Evolutionary conservation across 2,888 invertebrate species (phyloP).

Genomic region (Tenodera sinensis): DNA sequence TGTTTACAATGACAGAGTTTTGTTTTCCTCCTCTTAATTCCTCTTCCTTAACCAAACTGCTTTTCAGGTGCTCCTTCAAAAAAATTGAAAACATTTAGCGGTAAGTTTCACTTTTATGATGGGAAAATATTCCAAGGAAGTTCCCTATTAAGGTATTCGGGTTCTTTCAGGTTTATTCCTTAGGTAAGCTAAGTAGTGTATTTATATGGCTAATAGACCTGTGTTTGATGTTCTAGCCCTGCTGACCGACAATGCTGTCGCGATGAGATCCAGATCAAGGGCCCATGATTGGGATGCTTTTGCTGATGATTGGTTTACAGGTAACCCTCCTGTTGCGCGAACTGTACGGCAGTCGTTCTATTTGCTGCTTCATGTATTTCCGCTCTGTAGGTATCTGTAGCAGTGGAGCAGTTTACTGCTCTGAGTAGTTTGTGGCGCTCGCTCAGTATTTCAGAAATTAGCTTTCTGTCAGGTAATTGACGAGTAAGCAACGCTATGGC

Average conservation of each 20-base stretch:
- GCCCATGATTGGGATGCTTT: not conserved
- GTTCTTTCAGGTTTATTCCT: too few species aligned
- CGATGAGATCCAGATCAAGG: not conserved
- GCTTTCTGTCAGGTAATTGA: not conserved
- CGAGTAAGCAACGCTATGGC: too few species aligned
- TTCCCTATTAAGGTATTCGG: too few species aligned
- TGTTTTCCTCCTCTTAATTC: too few species aligned
- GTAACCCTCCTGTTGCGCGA: not conserved
- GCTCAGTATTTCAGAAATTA: not conserved
- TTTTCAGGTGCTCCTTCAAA: too few species aligned
- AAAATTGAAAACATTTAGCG: too few species aligned
- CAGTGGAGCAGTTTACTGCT: too few species aligned
- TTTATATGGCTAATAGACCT: not conserved
- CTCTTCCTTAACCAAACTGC: too few species aligned
- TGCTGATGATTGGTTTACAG: not conserved
- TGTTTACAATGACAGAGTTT: too few species aligned
- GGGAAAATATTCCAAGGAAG: not conserved
- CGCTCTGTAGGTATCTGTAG: too few species aligned
- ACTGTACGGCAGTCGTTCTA: not conserved
- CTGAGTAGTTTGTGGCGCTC: not conserved
- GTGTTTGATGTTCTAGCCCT: not conserved
- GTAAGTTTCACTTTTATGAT: not conserved
- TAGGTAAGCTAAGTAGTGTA: not conserved
- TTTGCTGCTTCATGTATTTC: not conserved
- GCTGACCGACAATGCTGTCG: not conserved